A percentile compares a stretch with the other conserved stretches of the same genome.
Evolutionary conservation across 1,140 invertebrate species (phyloP).

Genomic region (Lasioglossum albipes): DNA sequence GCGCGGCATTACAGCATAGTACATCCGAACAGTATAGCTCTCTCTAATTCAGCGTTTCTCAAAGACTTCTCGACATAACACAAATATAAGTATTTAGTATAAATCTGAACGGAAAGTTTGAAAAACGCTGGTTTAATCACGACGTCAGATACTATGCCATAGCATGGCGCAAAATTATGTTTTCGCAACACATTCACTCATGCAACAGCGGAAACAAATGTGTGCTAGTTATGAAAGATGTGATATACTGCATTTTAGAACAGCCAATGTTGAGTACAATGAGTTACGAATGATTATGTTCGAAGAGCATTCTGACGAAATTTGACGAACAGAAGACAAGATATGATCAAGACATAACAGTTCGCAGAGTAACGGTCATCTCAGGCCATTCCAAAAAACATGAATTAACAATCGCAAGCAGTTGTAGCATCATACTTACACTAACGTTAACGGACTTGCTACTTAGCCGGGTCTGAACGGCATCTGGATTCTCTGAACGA

Average conservation of each 20-base stretch:
- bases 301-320: not conserved
- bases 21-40: not conserved
- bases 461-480: slow-evolving; percentile 67
- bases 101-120: no score
- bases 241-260: slow-evolving; percentile 41
- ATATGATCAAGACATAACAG: slow-evolving; percentile 37
- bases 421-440: slow-evolving; percentile 74
- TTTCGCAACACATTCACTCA: slow-evolving; percentile 36
- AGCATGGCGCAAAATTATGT: slow-evolving; percentile 8
- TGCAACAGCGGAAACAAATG: slow-evolving; percentile 44
- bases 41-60: not conserved
- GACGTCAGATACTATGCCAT: slow-evolving; percentile 40
- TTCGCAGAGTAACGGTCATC: slow-evolving; percentile 11
- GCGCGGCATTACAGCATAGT: slow-evolving; percentile 34
- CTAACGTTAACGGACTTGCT: slow-evolving; percentile 80
- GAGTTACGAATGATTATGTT: slow-evolving; percentile 15
- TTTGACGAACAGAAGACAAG: slow-evolving; percentile 49
- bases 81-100: no score
- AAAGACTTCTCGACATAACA: not conserved
- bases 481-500: slow-evolving; percentile 75
- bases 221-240: slow-evolving; percentile 39
- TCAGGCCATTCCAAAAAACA: slow-evolving; percentile 20
- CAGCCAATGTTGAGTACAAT: not conserved
- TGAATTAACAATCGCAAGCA: slow-evolving; percentile 15
- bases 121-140: no score